Evolutionary conservation across 2,113 vertebrate genomes (phyloP), one percentile per base, ranked within the genome.

Genomic region (Pterocles orientalis): DNA sequence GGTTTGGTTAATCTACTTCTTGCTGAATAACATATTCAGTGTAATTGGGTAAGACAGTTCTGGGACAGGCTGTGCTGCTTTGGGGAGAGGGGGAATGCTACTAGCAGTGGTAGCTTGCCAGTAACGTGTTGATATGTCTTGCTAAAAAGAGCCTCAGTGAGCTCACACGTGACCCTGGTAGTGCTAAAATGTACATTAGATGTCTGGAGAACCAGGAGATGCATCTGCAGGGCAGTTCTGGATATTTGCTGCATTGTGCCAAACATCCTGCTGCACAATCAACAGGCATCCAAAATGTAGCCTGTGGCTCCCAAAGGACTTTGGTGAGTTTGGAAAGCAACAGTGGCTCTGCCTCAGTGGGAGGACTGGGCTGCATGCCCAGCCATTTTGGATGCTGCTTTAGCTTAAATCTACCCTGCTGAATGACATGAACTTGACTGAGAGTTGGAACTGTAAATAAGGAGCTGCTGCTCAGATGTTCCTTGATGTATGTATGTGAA

Each of bases 41-140:
- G 18, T 93, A 93, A 96, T 93, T 93, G 60, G 26, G 56, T 60
- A 73, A 90, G 93, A 90, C 86, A 93, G 85, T 93, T 96, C 85
- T 90, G 92, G 79, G 90, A 90, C 71, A 92, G 64, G 47, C 68
- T 92, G 80, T 86, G 41, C 83, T 77, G 51, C 29, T 88, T n/a
- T 94, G 26, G 51, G 48, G 78, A 85, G 36, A 25, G n/a, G 16
- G 31, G 21, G 16, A 75, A 88, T 43, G 33, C 41, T 28, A 8
- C 88, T 64, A 83, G 51, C 11, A 58, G 7, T 28, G 11, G 68
- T 78, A 88, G 76, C n/a, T 92, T 58, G 47, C 33, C 69, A 88
- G 58, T 47, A 66, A 19, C 5, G 5, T 70, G 17, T 53, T 77
- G 31, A 41, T 86, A 11, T 25, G 47, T 28, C 18, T 70, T 28